Evolutionary conservation across 2,797 vertebrate genomes (phyloP), one percentile per base, ranked within the genome.

Genomic region (Eupleurogrammus muticus): DNA sequence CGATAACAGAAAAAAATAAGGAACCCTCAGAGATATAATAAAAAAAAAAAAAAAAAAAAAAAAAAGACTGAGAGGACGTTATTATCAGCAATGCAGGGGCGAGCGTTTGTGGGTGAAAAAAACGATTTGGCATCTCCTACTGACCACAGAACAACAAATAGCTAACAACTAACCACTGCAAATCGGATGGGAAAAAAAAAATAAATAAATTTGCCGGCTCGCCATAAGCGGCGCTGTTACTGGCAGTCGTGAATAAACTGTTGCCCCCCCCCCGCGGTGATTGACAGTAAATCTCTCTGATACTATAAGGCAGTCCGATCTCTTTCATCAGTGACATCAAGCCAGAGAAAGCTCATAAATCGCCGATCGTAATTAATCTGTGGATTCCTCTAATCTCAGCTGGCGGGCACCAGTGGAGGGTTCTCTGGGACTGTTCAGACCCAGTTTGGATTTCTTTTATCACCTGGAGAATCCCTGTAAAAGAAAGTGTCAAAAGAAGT

Each of bases 221-320:
- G 48, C 75, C 68, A 79, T 70, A 40, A 64, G 77, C 70, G 70
- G 70, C 44, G 38, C 54, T 76, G 62, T 69, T 79, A 81, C 73
- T 84, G 84, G 84, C 88, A 90, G 87, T 83, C 69, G 57, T 85
- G 68, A 79, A 80, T 65, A 73, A 87, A 91, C 63, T 47, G 58
- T 6, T 16, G 75, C 69, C 42, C 16, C 4, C 23, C 5, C 1
- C 46, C 56, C 44, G 19, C 88, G 77, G 89, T 92, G 93, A 92
- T 90, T 93, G n/a, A n/a, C n/a, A n/a, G n/a, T 89, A 88, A 93
- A 50, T 87, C 83, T 81, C 84, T 84, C 73, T 77, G 78, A 89
- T 84, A 90, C 85, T 88, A 82, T 90, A 93, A 87, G 77, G 93
- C 94, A 92, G 93, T 92, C 91, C 84, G 67, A 92, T 92, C 93